A percentile compares a stretch with the other conserved stretches of the same genome.
phyloP scores from a whole-genome alignment of 2,113 vertebrate genomes.

The Emydocephalus ijimae region DNA sequence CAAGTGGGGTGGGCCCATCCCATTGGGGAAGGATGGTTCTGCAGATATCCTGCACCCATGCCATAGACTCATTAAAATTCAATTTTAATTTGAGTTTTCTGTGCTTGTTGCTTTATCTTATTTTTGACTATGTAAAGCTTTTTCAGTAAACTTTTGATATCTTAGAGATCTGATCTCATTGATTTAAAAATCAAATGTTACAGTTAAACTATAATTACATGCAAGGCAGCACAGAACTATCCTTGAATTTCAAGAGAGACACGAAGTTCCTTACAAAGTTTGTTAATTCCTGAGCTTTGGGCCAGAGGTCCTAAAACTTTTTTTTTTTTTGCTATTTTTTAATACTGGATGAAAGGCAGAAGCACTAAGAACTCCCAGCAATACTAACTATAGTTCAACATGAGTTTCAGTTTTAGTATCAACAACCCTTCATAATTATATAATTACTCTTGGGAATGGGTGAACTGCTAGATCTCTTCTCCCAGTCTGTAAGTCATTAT shows the following conservation, averaged over 20 bases:
- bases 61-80: background rate
- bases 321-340: background rate
- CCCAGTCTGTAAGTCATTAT: background rate
- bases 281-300: background rate
- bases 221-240: background rate
- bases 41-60: background rate
- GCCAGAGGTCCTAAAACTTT: background rate
- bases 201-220: background rate
- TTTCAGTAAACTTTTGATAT: background rate
- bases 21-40: background rate
- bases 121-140: background rate
- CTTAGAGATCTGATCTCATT: background rate
- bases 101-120: background rate
- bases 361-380: background rate
- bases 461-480: background rate
- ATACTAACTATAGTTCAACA: background rate
- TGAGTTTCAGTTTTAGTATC: background rate
- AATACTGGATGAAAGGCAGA: background rate
- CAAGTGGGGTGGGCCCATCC: background rate
- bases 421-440: background rate
- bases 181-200: background rate
- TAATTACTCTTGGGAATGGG: background rate
- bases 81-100: background rate
- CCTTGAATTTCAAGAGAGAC: background rate
- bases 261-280: background rate